These are phyloP conservation scores for Acinonyx jubatus DNA, from an alignment of 2,113 vertebrate genomes.

Conservation along the genomic window DNA sequence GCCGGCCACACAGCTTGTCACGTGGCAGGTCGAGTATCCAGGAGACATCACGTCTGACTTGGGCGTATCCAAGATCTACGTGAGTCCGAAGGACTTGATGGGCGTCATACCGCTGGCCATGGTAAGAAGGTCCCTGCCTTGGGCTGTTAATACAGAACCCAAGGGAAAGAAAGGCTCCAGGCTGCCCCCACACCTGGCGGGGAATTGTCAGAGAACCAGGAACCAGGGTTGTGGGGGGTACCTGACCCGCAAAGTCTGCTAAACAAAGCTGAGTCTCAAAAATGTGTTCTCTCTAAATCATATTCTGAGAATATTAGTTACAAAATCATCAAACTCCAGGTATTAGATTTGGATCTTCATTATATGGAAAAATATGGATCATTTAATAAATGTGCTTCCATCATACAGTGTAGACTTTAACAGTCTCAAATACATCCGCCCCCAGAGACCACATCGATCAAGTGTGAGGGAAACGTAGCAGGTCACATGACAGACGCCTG, in stretches of 20 bases:
- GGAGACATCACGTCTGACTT: conserved; percentile 83
- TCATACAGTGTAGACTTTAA: too few relatives aligned
- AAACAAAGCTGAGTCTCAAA: accelerated
- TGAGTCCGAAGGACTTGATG: conserved; percentile 91
- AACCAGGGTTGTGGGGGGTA: accelerated
- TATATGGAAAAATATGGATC: accelerated
- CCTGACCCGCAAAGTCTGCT: accelerated
- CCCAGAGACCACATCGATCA: not conserved
- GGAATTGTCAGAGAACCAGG: not conserved
- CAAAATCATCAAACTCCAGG: not conserved
- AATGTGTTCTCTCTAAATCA: too few relatives aligned
- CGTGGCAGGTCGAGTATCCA: conserved; percentile 94
- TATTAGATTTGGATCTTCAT: not conserved
- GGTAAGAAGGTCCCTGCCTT: conserved; percentile 85
- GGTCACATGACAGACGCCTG: accelerated
- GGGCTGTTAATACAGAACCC: accelerated
- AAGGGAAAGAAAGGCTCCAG: accelerated
- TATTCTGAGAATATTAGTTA: not conserved
- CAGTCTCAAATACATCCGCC: not conserved
- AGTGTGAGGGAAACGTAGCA: accelerated
- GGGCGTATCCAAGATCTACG: conserved; percentile 92
- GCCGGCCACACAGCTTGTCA: conserved; percentile 90
- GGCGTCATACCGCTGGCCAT: conserved; percentile 93
- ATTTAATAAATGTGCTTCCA: not conserved
- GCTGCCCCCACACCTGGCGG: accelerated